phyloP scores from a whole-genome alignment of 2,888 invertebrate species.

The Achlya flavicornis region DNA sequence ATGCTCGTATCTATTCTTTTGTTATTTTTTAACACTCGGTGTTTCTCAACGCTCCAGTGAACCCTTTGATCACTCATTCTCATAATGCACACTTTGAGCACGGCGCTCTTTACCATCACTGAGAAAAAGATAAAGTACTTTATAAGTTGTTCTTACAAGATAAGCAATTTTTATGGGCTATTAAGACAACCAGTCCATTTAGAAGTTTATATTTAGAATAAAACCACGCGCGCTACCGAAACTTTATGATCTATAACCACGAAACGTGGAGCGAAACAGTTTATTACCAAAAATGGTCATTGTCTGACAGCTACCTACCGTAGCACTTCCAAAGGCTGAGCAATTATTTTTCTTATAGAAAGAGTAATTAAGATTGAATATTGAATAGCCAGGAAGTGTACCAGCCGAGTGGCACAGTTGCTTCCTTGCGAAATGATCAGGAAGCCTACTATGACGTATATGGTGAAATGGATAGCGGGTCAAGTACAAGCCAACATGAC shows the following conservation, averaged over 20 bases:
- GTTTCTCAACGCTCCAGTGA: neutral
- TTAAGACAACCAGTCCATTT: slow-evolving; percentile 18
- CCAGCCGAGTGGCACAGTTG: slow-evolving; percentile 46
- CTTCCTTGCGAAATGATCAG: slow-evolving; percentile 55
- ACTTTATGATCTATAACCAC: slow-evolving; percentile 48
- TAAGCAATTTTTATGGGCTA: neutral
- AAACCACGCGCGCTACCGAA: slow-evolving; percentile 32
- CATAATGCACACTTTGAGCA: neutral
- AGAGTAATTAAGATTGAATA: slow-evolving; percentile 20
- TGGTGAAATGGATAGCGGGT: slow-evolving; percentile 48
- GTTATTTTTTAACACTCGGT: neutral
- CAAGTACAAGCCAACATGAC: slow-evolving; percentile 31
- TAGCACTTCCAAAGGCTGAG: slow-evolving; percentile 11
- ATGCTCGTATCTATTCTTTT: neutral
- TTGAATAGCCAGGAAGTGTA: slow-evolving; percentile 28
- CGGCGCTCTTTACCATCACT: neutral
- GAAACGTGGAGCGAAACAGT: slow-evolving; percentile 39
- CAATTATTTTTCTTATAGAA: slow-evolving; percentile 27
- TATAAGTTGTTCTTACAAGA: neutral
- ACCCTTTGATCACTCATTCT: neutral
- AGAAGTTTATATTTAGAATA: slow-evolving; percentile 26
- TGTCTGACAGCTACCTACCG: slow-evolving; percentile 29
- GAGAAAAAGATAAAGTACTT: neutral
- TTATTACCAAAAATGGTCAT: slow-evolving; percentile 64
- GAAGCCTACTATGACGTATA: slow-evolving; percentile 52